Evolutionary conservation across 2,113 vertebrate genomes (phyloP), one percentile per base, ranked within the genome.

Genomic region (Aegotheles bennettii): DNA sequence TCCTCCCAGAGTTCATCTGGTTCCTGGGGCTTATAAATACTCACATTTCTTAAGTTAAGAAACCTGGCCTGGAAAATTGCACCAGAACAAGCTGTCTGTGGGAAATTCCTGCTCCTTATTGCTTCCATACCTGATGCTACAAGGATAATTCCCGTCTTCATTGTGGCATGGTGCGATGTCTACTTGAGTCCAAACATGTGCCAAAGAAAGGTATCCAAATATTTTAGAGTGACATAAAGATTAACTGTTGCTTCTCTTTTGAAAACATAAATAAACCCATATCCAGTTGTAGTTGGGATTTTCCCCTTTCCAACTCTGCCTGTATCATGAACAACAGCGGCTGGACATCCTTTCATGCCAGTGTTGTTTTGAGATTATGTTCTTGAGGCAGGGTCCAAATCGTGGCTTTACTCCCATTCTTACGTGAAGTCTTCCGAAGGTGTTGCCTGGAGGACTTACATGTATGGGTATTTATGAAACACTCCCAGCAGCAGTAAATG

Each of bases 1-100:
- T 69, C 36, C 53, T 94, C 67, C 87, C 57, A 68, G 60, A 18
- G 63, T 48, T 93, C 82, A 38, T 84, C 43, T 83, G 31, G n/a
- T 53, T 67, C 65, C 69, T 7, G 40, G 83, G 35, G 63, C 61
- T 90, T 56, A 51, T 35, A 89, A 92, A 71, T 47, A 48, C 76
- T 95, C 89, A 76, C 48, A 63, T 69, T 89, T 75, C 90, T 85
- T 42, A 20, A 76, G 4, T 36, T 23, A 74, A 93, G 76, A 54
- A 75, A 94, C 61, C 13, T 40, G 13, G 61, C 11, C 45, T 74
- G n/a, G 29, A 79, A 87, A 92, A 83, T 29, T 45, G n/a, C 50
- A 57, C 28, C 26, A 35, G n/a, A 51, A 42, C 3, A 23, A 68
- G 61, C 10, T 45, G 40, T 40, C 29, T 77, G 24, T 79, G 91